Evolutionary conservation across 1,140 invertebrate species (phyloP).

Genomic region (Eciton burchellii): DNA sequence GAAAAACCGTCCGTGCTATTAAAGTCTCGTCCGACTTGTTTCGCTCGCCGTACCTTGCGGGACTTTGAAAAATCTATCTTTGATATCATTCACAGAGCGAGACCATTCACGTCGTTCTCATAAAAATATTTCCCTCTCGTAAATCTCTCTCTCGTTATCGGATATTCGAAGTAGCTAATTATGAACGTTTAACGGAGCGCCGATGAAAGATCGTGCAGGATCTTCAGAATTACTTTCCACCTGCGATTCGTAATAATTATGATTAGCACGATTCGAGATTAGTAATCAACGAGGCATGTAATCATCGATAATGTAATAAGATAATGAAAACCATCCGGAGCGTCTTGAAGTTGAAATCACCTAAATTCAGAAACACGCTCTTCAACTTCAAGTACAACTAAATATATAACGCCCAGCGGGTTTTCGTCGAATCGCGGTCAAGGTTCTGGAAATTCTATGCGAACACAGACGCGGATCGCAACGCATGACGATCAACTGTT

Average conservation of each 20-base stretch:
- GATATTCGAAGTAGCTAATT: neutral
- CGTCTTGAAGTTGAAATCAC: no score
- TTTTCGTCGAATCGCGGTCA: no score
- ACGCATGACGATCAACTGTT: neutral
- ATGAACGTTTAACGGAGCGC: neutral
- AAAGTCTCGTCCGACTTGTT: neutral
- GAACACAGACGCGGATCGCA: neutral
- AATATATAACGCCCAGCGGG: no score
- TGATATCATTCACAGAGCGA: neutral
- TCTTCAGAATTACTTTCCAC: neutral
- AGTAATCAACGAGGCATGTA: no score
- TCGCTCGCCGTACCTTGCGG: neutral
- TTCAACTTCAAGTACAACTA: no score
- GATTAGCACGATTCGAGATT: no score
- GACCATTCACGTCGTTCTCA: neutral
- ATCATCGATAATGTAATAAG: no score
- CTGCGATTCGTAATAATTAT: neutral
- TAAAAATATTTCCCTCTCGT: neutral
- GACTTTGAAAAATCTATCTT: conserved; percentile 28
- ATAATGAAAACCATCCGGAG: no score
- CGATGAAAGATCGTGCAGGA: neutral
- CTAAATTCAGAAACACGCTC: no score
- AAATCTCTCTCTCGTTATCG: conserved; percentile 14
- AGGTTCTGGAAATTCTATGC: no score
- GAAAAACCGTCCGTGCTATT: neutral